Evolutionary conservation across 2,888 invertebrate genomes (phyloP).

Genomic region (Protophormia terraenovae): DNA sequence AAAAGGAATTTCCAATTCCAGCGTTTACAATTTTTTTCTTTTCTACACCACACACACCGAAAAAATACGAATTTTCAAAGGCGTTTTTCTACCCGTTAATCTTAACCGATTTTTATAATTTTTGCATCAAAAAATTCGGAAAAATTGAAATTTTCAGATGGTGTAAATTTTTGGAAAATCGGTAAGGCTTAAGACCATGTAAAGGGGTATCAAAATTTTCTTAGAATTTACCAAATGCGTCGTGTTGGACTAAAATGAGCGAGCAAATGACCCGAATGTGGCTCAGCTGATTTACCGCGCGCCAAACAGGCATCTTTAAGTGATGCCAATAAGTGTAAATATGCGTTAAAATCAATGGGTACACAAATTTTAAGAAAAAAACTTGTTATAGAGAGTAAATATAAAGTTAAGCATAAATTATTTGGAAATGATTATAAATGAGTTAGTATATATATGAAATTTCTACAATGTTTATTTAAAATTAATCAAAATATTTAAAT

Average conservation of each 20-base stretch:
- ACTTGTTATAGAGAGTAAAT: too few species aligned
- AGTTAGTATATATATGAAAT: too few species aligned
- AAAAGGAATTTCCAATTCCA: constrained; percentile 75
- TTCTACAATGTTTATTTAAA: too few species aligned
- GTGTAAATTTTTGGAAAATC: constrained; percentile 65
- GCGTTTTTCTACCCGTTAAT: constrained; percentile 72
- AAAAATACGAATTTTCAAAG: constrained; percentile 73
- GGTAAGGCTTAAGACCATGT: constrained; percentile 56
- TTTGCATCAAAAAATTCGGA: constrained; percentile 74
- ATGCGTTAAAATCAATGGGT: not conserved
- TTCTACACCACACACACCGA: constrained; percentile 69
- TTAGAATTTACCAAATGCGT: constrained; percentile 67
- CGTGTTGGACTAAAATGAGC: constrained; percentile 68
- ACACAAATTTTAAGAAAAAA: not conserved
- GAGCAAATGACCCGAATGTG: constrained; percentile 68
- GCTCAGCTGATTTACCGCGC: constrained; percentile 70
- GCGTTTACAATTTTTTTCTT: constrained; percentile 73
- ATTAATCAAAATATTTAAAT: not conserved
- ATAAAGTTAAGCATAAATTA: too few species aligned
- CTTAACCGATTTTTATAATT: constrained; percentile 73
- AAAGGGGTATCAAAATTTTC: constrained; percentile 59
- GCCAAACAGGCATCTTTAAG: constrained; percentile 69
- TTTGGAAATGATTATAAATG: too few species aligned
- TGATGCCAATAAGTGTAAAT: constrained; percentile 44
- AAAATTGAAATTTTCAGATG: constrained; percentile 71